phyloP scores from a whole-genome alignment of 1,140 invertebrate genomes.

The Mactra quadrangularis region DNA sequence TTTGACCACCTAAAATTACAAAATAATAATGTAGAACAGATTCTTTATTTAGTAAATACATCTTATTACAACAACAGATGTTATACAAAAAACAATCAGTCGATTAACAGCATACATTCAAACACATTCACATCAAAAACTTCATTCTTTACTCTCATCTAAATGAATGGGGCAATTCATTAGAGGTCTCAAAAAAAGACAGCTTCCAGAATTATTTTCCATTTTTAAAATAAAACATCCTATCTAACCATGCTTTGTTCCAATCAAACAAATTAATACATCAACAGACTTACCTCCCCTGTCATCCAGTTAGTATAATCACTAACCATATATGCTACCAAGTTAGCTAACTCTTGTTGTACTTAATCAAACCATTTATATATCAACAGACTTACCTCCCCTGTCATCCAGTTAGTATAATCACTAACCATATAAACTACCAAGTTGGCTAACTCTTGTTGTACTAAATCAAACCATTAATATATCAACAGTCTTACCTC shows the following conservation, averaged over 20 bases:
- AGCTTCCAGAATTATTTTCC: neutral
- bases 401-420: slow-evolving; percentile 86
- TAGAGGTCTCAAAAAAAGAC: neutral
- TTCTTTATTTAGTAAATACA: too few relatives aligned
- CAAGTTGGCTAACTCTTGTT: slow-evolving; percentile 86
- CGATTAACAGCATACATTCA: too few relatives aligned
- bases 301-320: slow-evolving; percentile 1
- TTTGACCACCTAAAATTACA: slow-evolving; percentile 82
- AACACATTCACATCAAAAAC: too few relatives aligned
- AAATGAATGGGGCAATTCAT: too few relatives aligned
- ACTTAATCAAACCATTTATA: too few relatives aligned
- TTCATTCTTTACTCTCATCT: too few relatives aligned
- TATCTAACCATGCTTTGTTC: slow-evolving; percentile 86
- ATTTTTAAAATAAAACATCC: slow-evolving; percentile 78
- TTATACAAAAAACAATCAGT: too few relatives aligned
- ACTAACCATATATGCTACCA: neutral
- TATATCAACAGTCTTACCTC: slow-evolving; percentile 82
- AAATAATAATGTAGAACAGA: too few relatives aligned
- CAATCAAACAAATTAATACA: too few relatives aligned
- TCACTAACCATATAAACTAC: slow-evolving; percentile 86
- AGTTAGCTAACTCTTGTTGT: too few relatives aligned
- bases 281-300: slow-evolving; percentile 41
- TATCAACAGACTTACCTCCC: slow-evolving; percentile 83
- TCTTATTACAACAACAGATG: too few relatives aligned
- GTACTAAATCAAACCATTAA: too few relatives aligned